A percentile compares a stretch with the other conserved stretches of the same genome.
Evolutionary conservation across 1,140 invertebrate species (phyloP).

Genomic region (Rhagoletis zephyria): DNA sequence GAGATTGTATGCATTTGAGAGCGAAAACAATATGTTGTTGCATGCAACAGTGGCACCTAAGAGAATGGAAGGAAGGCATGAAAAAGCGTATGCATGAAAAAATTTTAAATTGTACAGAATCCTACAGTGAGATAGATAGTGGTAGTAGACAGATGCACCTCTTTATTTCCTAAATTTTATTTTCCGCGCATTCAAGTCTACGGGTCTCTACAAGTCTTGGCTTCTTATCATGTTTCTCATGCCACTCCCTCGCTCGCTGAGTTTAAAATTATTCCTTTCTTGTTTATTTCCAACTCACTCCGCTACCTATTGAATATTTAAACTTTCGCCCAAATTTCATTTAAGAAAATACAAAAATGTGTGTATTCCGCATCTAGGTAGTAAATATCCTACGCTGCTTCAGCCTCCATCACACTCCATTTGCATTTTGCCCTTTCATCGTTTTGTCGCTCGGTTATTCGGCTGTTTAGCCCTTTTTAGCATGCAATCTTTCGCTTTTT

Average conservation of each 20-base stretch:
- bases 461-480: neutral
- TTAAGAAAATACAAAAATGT: neutral
- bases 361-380: neutral
- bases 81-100: too few species aligned
- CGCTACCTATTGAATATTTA: neutral
- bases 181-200: too few species aligned
- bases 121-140: too few species aligned
- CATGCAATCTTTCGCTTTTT: constrained; percentile 1
- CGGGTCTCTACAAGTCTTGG: too few species aligned
- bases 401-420: neutral
- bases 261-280: neutral
- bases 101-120: too few species aligned
- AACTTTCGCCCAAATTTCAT: neutral
- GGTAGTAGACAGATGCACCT: too few species aligned
- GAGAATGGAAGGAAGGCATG: too few species aligned
- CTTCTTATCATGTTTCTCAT: too few species aligned
- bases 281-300: neutral
- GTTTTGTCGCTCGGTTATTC: constrained; percentile 30
- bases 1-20: neutral
- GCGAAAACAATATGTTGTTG: too few species aligned
- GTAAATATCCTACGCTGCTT: neutral
- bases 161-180: too few species aligned
- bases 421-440: neutral
- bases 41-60: too few species aligned
- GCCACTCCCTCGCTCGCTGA: neutral